These are phyloP conservation scores for Aplysia californica DNA, from an alignment of 1,140 invertebrate genomes.

Conservation along the genomic window DNA sequence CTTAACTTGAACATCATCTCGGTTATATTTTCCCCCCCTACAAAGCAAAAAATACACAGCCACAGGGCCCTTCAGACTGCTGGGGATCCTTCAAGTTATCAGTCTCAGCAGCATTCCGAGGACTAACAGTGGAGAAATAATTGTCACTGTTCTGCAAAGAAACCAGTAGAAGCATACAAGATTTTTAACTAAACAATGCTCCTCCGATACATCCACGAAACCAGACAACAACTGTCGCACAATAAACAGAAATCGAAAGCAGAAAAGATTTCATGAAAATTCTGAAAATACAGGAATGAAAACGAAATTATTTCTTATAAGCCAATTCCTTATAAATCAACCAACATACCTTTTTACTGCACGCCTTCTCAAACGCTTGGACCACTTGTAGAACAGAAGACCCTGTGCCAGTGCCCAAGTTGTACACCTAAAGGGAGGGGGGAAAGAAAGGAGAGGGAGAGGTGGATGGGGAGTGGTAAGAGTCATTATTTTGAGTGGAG, in stretches of 20 bases:
- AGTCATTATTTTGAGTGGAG: neutral
- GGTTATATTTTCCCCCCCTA: too few species aligned
- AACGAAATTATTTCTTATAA: neutral
- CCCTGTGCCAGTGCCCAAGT: conserved; percentile 94
- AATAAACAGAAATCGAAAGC: neutral
- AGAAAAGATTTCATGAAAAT: neutral
- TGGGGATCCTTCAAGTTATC: too few species aligned
- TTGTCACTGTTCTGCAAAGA: too few species aligned
- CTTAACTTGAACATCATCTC: too few species aligned
- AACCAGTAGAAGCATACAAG: too few species aligned
- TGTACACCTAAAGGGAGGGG: conserved; percentile 90
- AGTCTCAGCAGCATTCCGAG: too few species aligned
- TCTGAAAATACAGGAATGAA: neutral
- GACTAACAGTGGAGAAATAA: too few species aligned
- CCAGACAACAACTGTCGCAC: neutral
- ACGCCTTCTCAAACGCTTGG: conserved; percentile 82
- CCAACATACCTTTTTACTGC: conserved; percentile 73
- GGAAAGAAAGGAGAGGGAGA: too few species aligned
- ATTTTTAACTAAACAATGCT: neutral
- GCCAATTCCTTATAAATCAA: too few species aligned
- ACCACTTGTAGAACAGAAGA: conserved; percentile 92
- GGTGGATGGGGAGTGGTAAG: neutral
- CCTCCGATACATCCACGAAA: neutral
- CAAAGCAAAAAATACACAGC: too few species aligned
- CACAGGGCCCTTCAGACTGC: too few species aligned